Evolutionary conservation across 2,113 vertebrate species (phyloP).

Genomic region (Phocoena phocoena): DNA sequence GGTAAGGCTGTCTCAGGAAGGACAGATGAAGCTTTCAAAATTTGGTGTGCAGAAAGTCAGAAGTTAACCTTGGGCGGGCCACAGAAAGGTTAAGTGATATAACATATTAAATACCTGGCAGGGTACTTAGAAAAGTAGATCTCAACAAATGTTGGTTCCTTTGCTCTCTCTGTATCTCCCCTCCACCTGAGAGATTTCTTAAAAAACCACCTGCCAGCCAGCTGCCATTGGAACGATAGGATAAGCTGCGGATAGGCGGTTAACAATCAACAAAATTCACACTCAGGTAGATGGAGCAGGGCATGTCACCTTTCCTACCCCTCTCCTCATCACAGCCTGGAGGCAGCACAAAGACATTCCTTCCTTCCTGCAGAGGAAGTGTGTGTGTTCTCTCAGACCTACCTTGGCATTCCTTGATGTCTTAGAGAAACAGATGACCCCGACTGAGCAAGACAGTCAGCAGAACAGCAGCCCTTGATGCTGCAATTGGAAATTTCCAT

Average conservation of each 20-base stretch:
- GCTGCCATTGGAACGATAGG: constrained; percentile 25
- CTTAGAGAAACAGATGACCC: constrained; percentile 86
- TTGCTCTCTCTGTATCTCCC: background rate
- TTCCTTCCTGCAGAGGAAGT: constrained; percentile 73
- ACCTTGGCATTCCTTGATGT: constrained; percentile 85
- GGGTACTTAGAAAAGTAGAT: background rate
- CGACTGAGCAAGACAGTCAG: constrained; percentile 84
- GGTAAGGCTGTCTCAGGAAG: background rate
- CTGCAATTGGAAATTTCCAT: constrained; percentile 90
- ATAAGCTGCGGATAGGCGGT: constrained; percentile 2
- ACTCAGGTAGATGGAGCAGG: constrained; percentile 18
- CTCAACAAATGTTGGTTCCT: background rate
- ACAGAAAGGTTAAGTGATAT: background rate
- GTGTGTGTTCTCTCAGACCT: constrained; percentile 70
- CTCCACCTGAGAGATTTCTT: constrained; percentile 26
- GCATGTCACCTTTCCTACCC: background rate
- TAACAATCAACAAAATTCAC: background rate
- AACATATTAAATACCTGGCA: background rate
- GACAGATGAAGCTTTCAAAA: background rate
- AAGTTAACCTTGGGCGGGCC: background rate
- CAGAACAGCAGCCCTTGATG: constrained; percentile 86
- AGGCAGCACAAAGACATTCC: background rate
- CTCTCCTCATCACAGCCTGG: constrained; percentile 4
- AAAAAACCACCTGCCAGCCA: constrained; percentile 44
- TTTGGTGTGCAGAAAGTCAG: constrained; percentile 19